Conservation (phyloP, 2,888 invertebrate species). For the Dione juno region DNA sequence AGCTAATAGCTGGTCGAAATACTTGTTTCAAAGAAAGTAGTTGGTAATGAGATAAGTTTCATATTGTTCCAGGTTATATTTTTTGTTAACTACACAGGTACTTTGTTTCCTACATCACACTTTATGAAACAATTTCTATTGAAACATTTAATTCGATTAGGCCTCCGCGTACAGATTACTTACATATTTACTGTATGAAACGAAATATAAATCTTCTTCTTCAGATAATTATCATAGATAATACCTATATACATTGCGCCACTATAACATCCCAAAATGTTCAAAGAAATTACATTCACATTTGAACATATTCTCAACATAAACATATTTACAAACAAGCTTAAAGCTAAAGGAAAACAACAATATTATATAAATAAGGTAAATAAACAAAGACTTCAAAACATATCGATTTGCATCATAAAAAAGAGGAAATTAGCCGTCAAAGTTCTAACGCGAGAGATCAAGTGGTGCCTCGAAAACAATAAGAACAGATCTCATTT, state of each 20-base stretch:
- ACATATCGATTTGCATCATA: slow-evolving; percentile 34
- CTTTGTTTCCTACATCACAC: background rate
- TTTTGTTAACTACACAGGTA: background rate
- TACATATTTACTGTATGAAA: background rate
- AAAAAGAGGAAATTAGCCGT: slow-evolving; percentile 62
- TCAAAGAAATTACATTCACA: background rate
- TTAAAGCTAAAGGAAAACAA: slow-evolving; percentile 9
- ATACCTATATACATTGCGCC: background rate
- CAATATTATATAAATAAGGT: background rate
- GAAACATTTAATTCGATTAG: background rate
- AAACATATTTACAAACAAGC: slow-evolving; percentile 13
- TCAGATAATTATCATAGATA: background rate
- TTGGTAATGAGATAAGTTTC: slow-evolving; percentile 26
- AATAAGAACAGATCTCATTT: slow-evolving; percentile 72
- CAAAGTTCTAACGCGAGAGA: slow-evolving; percentile 63
- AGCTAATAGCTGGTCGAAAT: slow-evolving; percentile 34
- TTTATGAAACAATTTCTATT: background rate
- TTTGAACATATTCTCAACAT: background rate
- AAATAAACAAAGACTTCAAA: slow-evolving; percentile 24
- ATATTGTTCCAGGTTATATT: background rate
- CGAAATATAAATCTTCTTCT: background rate
- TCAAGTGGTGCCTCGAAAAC: slow-evolving; percentile 64
- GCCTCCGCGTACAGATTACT: background rate
- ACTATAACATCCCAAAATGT: background rate
- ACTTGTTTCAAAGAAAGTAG: slow-evolving; percentile 15